These are phyloP conservation scores for Calliopum simillimum DNA, from an alignment of 2,888 invertebrate genomes.

Conservation along the genomic window DNA sequence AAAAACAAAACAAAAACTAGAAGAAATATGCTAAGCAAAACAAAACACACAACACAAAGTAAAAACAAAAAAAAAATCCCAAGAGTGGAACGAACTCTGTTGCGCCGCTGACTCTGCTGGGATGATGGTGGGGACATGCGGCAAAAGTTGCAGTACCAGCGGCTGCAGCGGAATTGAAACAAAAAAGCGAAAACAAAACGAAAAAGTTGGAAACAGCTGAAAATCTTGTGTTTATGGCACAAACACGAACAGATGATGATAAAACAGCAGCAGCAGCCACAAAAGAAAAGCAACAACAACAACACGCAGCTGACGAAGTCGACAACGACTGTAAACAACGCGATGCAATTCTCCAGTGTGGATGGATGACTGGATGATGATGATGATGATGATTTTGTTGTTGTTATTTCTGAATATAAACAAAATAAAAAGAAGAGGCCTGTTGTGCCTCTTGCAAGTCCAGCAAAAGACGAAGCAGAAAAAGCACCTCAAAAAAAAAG, in stretches of 20 bases:
- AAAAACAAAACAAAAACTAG: slow-evolving; percentile 23
- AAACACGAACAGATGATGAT: slow-evolving; percentile 9
- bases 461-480: not conserved
- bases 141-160: too few relatives aligned
- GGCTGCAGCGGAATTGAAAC: too few relatives aligned
- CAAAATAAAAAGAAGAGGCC: not conserved
- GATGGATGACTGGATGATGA: not conserved
- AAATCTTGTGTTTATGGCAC: slow-evolving; percentile 23
- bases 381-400: too few relatives aligned
- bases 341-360: slow-evolving; percentile 52
- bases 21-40: slow-evolving; percentile 53
- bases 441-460: not conserved
- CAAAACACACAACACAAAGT: slow-evolving; percentile 51
- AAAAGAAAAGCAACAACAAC: slow-evolving; percentile 53
- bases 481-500: slow-evolving; percentile 3
- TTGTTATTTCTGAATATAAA: too few relatives aligned
- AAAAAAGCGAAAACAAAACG: too few relatives aligned
- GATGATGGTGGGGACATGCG: too few relatives aligned
- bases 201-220: slow-evolving; percentile 30
- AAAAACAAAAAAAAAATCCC: slow-evolving; percentile 35
- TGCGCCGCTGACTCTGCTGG: slow-evolving; percentile 52
- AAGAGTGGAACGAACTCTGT: slow-evolving; percentile 61
- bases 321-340: slow-evolving; percentile 47
- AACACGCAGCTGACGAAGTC: slow-evolving; percentile 52
- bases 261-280: slow-evolving; percentile 35